A percentile compares a stretch with the other conserved stretches of the same genome.
These are phyloP conservation scores for Erebia ligea DNA, from an alignment of 2,888 invertebrate genomes.

Conservation along the genomic window DNA sequence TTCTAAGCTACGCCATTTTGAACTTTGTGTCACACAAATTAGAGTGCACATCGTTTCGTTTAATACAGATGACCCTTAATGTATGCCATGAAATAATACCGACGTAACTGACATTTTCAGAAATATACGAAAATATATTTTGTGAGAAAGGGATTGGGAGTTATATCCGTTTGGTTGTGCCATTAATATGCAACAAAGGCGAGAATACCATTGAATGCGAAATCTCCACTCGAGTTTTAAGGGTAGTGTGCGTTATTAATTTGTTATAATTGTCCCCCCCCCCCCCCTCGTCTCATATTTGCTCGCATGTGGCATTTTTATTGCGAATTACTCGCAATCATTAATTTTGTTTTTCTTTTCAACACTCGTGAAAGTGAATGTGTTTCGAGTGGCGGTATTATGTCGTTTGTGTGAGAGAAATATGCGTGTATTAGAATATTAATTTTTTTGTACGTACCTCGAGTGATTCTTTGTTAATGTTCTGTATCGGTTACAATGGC, in stretches of 20 bases:
- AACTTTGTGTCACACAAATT: conserved; percentile 47
- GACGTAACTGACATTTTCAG: conserved; percentile 45
- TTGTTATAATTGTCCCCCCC: conserved; percentile 79
- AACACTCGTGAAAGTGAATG: conserved; percentile 56
- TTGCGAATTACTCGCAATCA: conserved; percentile 82
- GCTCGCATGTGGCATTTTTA: conserved; percentile 83
- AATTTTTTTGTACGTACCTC: conserved; percentile 48
- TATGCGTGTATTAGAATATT: conserved; percentile 59
- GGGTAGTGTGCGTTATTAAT: conserved; percentile 82
- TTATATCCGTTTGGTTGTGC: conserved; percentile 42
- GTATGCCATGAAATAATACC: conserved; percentile 47
- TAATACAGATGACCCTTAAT: conserved; percentile 73
- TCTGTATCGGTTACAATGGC: conserved; percentile 69
- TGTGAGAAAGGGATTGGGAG: conserved; percentile 38
- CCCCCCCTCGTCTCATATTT: conserved; percentile 63
- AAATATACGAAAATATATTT: conserved; percentile 39
- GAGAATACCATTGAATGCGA: conserved; percentile 76
- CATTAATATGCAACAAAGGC: conserved; percentile 67
- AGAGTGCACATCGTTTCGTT: conserved; percentile 55
- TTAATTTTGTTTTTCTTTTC: conserved; percentile 82
- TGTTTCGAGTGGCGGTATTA: conserved; percentile 70
- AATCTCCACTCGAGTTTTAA: conserved; percentile 81
- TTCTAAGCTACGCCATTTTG: conserved; percentile 49
- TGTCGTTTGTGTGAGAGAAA: conserved; percentile 52
- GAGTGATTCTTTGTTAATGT: conserved; percentile 47